Conservation (phyloP, 2,888 invertebrate species). For the Diarsia rubi region DNA sequence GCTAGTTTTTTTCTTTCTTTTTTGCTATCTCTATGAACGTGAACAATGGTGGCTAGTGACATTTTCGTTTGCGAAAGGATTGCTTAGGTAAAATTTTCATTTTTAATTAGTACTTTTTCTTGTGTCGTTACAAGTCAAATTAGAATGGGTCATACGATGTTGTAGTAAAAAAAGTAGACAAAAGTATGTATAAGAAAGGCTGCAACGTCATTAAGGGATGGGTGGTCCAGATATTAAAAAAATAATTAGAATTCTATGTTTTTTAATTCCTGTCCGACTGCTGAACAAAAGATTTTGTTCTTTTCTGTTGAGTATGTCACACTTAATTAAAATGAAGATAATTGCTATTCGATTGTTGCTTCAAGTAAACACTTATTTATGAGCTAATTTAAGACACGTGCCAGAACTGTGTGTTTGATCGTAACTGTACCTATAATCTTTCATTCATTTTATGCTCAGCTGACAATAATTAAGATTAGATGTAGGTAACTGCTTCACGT, state of each 20-base stretch:
- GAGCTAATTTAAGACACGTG: slow-evolving; percentile 7
- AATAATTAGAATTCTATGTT: background rate
- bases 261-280: background rate
- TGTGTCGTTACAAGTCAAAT: fast-evolving
- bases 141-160: no score
- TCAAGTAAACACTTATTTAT: background rate
- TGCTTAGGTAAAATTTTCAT: background rate
- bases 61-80: background rate
- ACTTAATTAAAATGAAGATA: background rate
- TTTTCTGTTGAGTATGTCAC: background rate
- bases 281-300: background rate
- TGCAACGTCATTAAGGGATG: background rate
- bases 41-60: background rate
- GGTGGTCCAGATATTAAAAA: background rate
- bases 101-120: background rate
- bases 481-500: slow-evolving; percentile 19
- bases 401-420: background rate
- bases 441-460: background rate
- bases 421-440: background rate
- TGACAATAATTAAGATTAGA: slow-evolving; percentile 22
- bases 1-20: background rate
- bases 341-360: background rate
- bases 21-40: background rate
- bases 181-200: background rate
- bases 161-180: no score